phyloP scores from a whole-genome alignment of 2,797 vertebrate genomes.

The Podarcis siculus region DNA sequence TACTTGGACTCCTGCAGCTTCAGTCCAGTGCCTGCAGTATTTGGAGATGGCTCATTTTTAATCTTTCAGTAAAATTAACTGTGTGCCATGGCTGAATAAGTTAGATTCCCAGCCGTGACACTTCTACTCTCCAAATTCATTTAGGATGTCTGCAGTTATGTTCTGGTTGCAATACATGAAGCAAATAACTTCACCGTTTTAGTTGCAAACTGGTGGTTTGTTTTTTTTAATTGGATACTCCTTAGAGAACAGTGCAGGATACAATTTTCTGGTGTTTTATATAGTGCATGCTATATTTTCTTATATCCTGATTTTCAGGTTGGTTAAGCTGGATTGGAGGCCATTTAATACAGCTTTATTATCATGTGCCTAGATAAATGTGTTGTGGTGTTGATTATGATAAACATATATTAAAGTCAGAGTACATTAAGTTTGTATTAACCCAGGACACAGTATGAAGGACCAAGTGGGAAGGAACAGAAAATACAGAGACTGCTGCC shows the following conservation, averaged over 20 bases:
- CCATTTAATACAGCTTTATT: neutral
- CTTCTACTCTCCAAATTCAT: neutral
- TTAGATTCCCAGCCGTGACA: neutral
- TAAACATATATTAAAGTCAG: neutral
- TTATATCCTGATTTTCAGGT: neutral
- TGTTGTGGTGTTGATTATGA: neutral
- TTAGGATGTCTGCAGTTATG: neutral
- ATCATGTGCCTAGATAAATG: neutral
- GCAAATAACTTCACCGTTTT: neutral
- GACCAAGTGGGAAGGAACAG: neutral
- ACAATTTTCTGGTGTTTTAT: neutral
- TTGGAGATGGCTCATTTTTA: neutral
- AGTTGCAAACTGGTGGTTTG: no score
- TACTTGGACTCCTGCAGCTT: neutral
- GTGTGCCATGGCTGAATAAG: neutral
- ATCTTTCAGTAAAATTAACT: neutral
- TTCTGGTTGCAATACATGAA: accelerated
- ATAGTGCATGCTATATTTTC: neutral
- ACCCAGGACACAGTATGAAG: neutral
- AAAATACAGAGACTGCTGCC: neutral
- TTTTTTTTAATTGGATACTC: neutral
- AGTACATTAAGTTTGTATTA: neutral
- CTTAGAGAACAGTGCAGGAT: neutral
- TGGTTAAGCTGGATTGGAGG: neutral
- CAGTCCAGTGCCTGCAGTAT: neutral